Evolutionary conservation across 2,797 vertebrate genomes (phyloP), one percentile per base, ranked within the genome.

Genomic region (Acrossocheilus fasciatus): DNA sequence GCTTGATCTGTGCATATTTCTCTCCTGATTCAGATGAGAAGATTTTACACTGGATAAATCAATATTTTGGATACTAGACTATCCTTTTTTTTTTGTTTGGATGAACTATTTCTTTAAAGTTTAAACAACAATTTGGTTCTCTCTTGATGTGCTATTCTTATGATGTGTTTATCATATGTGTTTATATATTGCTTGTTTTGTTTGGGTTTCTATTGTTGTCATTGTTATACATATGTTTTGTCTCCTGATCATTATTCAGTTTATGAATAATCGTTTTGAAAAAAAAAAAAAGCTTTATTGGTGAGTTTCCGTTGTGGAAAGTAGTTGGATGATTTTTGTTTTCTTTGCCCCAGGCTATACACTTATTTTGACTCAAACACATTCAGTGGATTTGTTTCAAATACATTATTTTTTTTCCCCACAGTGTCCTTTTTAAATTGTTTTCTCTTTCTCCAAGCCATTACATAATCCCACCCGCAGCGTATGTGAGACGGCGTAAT

Each of bases 291-390:
- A 62, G 23, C 57, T 62, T 79, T 30, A 43, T 43, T 45, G 23
- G 39, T 64, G 77, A 64, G 39, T 79, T 79, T 79, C 57, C 77
- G 26, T 30, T 11, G 57, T 79, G 77, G 57, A 79, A 64, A 64
- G 39, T 62, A 26, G 54, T 43, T 78, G 12, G 15, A 23, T 43
- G 14, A 1, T 34, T 66, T 34, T 78, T 78, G 14, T 43, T 59
- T 43, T n/a, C 6, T 74, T 80, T 80, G 68, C 81, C 9, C 26
- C 23, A 5, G 69, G 81, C 81, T 59, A 20, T 41, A 26, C 15
- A 73, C 26, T 43, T 12, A 11, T 59, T 82, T 62, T 26, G 12
- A 14, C 72, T 45, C 17, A 59, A 1, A 62, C n/a, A 15, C 39
- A 34, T 62, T 45, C 69, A 81, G 26, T 50, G 18, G 62, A 6